These are phyloP conservation scores for Pygocentrus nattereri DNA, from an alignment of 2,797 vertebrate genomes.

Conservation along the genomic window DNA sequence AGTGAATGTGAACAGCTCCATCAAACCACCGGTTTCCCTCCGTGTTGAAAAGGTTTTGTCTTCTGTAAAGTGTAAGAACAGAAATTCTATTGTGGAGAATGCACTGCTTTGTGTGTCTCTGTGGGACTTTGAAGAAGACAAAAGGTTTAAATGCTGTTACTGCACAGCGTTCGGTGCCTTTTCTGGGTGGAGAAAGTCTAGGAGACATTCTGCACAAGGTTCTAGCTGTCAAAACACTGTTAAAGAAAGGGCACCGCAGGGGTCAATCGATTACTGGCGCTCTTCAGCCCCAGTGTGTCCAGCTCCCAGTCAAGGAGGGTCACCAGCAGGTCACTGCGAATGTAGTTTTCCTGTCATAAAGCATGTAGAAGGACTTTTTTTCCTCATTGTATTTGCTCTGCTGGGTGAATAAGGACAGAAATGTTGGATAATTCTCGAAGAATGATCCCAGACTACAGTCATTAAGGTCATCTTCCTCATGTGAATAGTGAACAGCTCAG, in stretches of 20 bases:
- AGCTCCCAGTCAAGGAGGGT: neutral
- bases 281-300: neutral
- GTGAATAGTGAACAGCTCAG: too few species aligned
- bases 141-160: neutral
- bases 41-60: neutral
- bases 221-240: neutral
- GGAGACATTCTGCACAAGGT: neutral
- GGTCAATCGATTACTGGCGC: neutral
- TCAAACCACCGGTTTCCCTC: neutral
- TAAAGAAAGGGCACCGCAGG: neutral
- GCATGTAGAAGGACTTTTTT: too few species aligned
- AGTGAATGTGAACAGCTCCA: neutral
- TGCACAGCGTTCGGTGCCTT: neutral
- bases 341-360: too few species aligned
- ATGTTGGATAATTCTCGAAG: too few species aligned
- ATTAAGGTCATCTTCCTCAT: too few species aligned
- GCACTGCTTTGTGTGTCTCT: neutral
- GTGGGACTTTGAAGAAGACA: neutral
- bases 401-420: too few species aligned
- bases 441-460: too few species aligned
- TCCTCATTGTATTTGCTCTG: too few species aligned
- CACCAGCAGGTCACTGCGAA: neutral
- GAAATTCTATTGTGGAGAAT: neutral
- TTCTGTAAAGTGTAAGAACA: slow-evolving; percentile 4
- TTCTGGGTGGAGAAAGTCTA: neutral